Base-by-base conservation (phyloP, 2,888 invertebrate species). In the Parascotia fuliginaria region DNA sequence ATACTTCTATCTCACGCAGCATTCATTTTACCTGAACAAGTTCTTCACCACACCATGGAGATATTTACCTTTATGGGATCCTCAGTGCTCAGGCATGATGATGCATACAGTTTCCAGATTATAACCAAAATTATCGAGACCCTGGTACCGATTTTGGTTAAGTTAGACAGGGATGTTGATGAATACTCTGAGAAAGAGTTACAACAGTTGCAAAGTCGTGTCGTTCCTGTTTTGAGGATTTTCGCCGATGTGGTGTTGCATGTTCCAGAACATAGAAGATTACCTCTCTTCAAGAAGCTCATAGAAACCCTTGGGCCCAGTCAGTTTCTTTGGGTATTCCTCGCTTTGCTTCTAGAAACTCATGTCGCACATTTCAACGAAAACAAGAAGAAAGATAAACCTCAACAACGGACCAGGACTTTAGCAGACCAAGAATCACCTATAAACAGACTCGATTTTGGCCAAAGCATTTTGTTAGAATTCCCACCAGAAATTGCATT, bases 1-100 rank as follows among this genome's bases (percentile, higher is more conserved):
- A 92, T 98, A 22, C 92, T 99, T 0, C 91, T 99, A 1, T 95
- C 97, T 0, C 94, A 96, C 48, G 95, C 96, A 9, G 97, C 98
- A 0, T 93, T 93, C 19, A 93, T 97, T 73, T 93, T 96, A 48
- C 98, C 98, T 0, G 94, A 95, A 52, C 95, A 96, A 86, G 97
- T 99, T 0, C 88, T 99, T 11, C 96, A 97, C 76, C 97, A 98
- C 73, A 96, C 98, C 2, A 98, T 99, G 95, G 96, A 98, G 14
- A 97, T 99, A 67, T 99, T 99, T 80, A 98, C 99, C 0, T 99
- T 99, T 77, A 98, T 99, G 95, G 99, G 99, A 0, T 96, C 96
- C 0, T 97, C 97, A 0, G 95, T 99, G 7, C 92, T 99, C 0
- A 94, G 98, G 7, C 97, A 98, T 68, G 99, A 99, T 77, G 98